Percentiles rank a stretch among this genome's conserved stretches.
Conservation (phyloP, 2,888 invertebrate species). For the Dasypogon diadema region DNA sequence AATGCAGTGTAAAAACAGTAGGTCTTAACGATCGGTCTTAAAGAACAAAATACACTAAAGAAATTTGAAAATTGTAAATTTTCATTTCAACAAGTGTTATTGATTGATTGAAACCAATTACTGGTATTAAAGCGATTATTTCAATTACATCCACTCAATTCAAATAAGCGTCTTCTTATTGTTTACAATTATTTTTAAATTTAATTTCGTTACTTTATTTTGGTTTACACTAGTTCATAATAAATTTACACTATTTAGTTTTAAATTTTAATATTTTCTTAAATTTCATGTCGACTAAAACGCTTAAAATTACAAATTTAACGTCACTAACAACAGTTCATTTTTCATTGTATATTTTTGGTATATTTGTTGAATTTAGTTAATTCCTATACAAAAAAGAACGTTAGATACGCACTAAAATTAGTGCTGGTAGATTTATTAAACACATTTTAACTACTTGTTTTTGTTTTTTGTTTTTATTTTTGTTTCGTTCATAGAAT, state of each 20-base stretch:
- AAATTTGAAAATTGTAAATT: no score
- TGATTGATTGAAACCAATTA: no score
- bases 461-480: not conserved
- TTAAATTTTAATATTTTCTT: slow-evolving; percentile 56
- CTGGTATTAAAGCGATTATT: not conserved
- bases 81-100: not conserved
- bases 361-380: slow-evolving; percentile 49
- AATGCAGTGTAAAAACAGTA: no score
- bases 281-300: slow-evolving; percentile 58
- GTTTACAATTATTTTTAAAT: slow-evolving; percentile 29
- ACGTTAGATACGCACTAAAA: slow-evolving; percentile 39
- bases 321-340: slow-evolving; percentile 60
- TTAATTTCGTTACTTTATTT: slow-evolving; percentile 37
- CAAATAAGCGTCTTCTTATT: slow-evolving; percentile 29
- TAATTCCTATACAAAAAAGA: slow-evolving; percentile 46
- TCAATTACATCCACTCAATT: not conserved
- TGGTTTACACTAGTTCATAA: slow-evolving; percentile 40
- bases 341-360: slow-evolving; percentile 55
- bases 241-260: slow-evolving; percentile 51
- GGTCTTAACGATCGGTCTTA: no score
- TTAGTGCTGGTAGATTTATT: slow-evolving; percentile 5
- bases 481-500: slow-evolving; percentile 34
- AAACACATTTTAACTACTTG: slow-evolving; percentile 40
- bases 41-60: no score
- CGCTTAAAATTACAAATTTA: slow-evolving; percentile 59